Conservation (phyloP, 2,113 vertebrate genomes). For the Oncorhynchus kisutch region DNA sequence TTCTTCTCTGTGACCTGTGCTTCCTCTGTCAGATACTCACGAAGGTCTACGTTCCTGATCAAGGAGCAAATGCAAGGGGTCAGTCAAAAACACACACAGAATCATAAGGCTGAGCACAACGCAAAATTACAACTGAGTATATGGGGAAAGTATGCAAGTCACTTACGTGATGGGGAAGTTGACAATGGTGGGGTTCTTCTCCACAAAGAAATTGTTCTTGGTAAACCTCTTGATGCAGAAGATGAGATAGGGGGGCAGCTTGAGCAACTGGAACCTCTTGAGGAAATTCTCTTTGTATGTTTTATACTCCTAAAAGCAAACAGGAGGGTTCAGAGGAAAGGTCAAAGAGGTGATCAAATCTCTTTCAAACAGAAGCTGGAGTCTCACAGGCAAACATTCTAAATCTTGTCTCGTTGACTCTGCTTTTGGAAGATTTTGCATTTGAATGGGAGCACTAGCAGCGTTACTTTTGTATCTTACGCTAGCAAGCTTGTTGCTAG, state of each 20-base stretch:
- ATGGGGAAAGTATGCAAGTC: not conserved
- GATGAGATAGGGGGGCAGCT: constrained; percentile 92
- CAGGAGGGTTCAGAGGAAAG: not conserved
- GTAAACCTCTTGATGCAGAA: constrained; percentile 99
- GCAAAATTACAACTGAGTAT: not conserved
- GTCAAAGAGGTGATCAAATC: not conserved
- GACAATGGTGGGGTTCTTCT: constrained; percentile 98
- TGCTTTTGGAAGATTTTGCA: no score
- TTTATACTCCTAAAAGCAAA: constrained; percentile 85
- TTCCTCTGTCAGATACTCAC: constrained; percentile 91
- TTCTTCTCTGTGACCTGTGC: constrained; percentile 82
- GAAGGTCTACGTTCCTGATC: constrained; percentile 88
- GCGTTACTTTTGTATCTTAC: no score
- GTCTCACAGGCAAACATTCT: not conserved
- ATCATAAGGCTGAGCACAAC: not conserved
- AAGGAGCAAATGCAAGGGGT: not conserved
- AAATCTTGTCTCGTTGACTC: no score
- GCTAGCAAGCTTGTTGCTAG: no score
- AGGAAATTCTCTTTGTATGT: constrained; percentile 99
- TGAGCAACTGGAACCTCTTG: constrained; percentile 93
- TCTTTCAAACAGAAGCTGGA: no score
- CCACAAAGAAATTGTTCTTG: constrained; percentile 99
- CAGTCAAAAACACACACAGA: not conserved
- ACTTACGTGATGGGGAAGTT: constrained; percentile 98
- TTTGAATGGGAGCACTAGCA: no score